A percentile compares a stretch with the other conserved stretches of the same genome.
Evolutionary conservation across 2,888 invertebrate species (phyloP).

Genomic region (Patella depressa): DNA sequence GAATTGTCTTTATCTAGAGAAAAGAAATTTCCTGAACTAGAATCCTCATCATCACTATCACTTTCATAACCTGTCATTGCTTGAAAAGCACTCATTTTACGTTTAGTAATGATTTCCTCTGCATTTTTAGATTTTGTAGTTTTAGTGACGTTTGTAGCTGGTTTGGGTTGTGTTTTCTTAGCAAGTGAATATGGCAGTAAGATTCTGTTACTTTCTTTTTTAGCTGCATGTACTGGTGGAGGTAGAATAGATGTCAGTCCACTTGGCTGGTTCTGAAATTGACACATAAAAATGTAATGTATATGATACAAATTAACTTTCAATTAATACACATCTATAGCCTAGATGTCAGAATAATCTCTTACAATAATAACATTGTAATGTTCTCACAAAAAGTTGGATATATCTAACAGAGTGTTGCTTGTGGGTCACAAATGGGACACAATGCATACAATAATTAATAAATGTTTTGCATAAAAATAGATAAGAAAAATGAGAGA

Average conservation of each 20-base stretch:
- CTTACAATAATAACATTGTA: too few species aligned
- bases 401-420: too few species aligned
- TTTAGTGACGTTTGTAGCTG: neutral
- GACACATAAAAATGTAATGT: neutral
- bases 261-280: constrained; percentile 45
- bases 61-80: constrained; percentile 46
- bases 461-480: too few species aligned
- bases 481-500: too few species aligned
- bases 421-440: too few species aligned
- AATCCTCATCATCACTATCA: constrained; percentile 54
- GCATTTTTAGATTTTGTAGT: constrained; percentile 17
- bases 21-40: constrained; percentile 44
- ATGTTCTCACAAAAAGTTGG: too few species aligned
- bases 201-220: constrained; percentile 58
- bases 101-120: constrained; percentile 22
- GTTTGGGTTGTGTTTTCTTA: constrained; percentile 33
- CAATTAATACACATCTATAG: too few species aligned
- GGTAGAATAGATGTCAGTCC: constrained; percentile 59
- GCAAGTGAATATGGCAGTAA: constrained; percentile 55
- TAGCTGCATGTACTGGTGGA: constrained; percentile 54
- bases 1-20: constrained; percentile 37
- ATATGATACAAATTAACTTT: too few species aligned
- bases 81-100: constrained; percentile 29
- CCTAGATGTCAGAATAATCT: too few species aligned
- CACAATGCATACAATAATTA: too few species aligned